Evolutionary conservation across 2,797 vertebrate genomes (phyloP).

Genomic region (Dryobates pubescens): DNA sequence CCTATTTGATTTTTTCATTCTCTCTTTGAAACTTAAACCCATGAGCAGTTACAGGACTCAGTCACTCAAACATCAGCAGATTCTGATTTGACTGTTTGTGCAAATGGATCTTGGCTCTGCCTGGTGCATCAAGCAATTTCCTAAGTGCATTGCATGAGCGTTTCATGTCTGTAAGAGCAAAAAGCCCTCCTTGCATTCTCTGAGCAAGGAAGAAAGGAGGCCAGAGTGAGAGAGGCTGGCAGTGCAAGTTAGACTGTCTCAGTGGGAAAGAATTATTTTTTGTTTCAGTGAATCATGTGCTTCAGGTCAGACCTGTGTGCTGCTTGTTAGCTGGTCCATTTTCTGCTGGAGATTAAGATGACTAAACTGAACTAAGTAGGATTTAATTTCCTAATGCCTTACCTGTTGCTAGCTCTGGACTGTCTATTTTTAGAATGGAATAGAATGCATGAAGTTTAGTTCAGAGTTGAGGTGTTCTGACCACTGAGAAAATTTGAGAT

Average conservation of each 20-base stretch:
- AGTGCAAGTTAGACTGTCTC: neutral
- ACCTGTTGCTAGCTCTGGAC: neutral
- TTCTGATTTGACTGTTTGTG: neutral
- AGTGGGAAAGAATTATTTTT: neutral
- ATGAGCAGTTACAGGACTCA: neutral
- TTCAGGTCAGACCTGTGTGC: neutral
- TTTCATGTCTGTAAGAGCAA: neutral
- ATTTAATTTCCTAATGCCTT: neutral
- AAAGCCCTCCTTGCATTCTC: neutral
- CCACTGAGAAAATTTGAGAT: neutral
- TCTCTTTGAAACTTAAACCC: neutral
- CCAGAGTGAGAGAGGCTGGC: neutral
- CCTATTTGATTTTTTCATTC: neutral
- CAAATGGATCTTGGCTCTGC: neutral
- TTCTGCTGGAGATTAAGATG: neutral
- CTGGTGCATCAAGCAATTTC: neutral
- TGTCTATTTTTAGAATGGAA: neutral
- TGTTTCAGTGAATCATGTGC: neutral
- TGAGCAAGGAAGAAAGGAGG: neutral
- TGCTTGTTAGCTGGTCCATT: neutral
- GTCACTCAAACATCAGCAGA: neutral
- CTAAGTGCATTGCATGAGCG: neutral
- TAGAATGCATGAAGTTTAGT: neutral
- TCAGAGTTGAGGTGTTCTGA: neutral
- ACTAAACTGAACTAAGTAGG: neutral